These are phyloP conservation scores for Rutilus rutilus DNA, from an alignment of 2,113 vertebrate species.

Conservation along the genomic window DNA sequence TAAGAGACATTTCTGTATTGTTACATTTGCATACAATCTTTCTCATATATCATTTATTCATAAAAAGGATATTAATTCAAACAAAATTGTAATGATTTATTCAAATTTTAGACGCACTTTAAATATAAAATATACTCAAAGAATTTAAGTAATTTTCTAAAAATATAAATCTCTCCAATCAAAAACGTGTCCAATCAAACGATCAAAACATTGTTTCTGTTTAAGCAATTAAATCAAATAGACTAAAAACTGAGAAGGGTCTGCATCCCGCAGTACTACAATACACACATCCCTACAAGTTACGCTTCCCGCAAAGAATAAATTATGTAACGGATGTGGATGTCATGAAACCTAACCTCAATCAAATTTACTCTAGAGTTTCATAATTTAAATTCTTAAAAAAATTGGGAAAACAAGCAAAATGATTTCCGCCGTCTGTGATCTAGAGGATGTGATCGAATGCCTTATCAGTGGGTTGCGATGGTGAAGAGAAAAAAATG, in stretches of 20 bases:
- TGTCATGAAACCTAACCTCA: background rate
- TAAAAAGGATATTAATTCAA: background rate
- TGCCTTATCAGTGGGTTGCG: too few species aligned
- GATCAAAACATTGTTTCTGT: too few species aligned
- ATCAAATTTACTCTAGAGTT: background rate
- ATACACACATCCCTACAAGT: background rate
- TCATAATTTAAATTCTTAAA: background rate
- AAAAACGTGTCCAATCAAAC: too few species aligned
- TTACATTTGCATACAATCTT: constrained; percentile 7
- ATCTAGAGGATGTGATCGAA: background rate
- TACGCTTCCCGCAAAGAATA: background rate
- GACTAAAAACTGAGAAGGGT: background rate
- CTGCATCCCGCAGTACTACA: background rate
- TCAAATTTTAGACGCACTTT: background rate
- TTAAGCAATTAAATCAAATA: background rate
- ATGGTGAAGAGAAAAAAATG: too few species aligned
- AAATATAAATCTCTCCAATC: too few species aligned
- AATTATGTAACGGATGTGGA: too few species aligned
- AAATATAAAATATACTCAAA: background rate
- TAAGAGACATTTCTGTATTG: constrained; percentile 79
- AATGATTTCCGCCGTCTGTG: background rate
- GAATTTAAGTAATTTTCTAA: too few species aligned
- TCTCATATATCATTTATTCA: background rate
- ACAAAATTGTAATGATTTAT: background rate
- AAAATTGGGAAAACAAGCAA: background rate